phyloP scores from a whole-genome alignment of 2,888 invertebrate species.

The Drosophila atripex region DNA sequence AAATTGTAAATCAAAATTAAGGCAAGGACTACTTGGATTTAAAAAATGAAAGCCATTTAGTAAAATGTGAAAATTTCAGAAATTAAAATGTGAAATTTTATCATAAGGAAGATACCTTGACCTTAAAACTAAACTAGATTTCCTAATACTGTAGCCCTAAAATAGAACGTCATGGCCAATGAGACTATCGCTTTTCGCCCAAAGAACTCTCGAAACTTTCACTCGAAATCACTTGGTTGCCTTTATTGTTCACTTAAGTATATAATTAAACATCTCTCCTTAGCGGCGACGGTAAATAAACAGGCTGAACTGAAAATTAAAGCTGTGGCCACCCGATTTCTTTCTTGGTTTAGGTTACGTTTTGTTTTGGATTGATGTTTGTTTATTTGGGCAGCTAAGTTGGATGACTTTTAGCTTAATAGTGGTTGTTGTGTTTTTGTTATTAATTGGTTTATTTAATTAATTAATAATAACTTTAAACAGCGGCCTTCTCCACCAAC shows the following conservation, averaged over 20 bases:
- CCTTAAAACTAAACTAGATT: neutral
- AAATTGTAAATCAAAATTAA: neutral
- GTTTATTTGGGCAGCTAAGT: constrained; percentile 72
- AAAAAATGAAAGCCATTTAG: too few relatives aligned
- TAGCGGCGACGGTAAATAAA: constrained; percentile 10
- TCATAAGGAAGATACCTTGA: neutral
- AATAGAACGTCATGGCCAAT: neutral
- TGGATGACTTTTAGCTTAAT: constrained; percentile 81
- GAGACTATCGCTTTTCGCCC: neutral
- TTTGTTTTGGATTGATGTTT: constrained; percentile 60
- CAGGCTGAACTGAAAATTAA: constrained; percentile 33
- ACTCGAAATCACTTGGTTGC: constrained; percentile 35
- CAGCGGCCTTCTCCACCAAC: constrained; percentile 90
- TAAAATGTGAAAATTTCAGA: too few relatives aligned
- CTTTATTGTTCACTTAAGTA: constrained; percentile 31
- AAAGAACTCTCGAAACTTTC: constrained; percentile 15
- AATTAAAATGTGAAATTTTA: too few relatives aligned
- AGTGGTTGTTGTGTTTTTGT: constrained; percentile 62
- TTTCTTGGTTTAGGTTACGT: constrained; percentile 37
- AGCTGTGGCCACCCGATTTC: constrained; percentile 24
- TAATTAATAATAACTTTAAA: constrained; percentile 85
- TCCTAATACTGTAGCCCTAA: too few relatives aligned
- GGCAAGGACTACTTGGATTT: neutral
- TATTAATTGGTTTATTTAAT: constrained; percentile 72
- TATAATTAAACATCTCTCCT: constrained; percentile 22